Evolutionary conservation across 2,797 vertebrate species (phyloP).

Genomic region (Odontamblyopus lacepedii): DNA sequence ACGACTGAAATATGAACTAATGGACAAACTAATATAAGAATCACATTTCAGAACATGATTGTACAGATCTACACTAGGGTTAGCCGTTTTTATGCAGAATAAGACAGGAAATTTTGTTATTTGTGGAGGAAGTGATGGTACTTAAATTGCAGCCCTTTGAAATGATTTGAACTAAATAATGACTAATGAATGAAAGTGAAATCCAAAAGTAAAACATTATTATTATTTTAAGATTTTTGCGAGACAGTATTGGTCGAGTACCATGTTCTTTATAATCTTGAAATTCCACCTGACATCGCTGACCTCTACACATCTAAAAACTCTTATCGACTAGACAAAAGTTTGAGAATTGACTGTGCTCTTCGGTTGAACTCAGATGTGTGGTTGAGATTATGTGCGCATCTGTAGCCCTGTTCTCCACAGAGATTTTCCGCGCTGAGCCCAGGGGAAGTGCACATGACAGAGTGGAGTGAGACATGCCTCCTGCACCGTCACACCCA

Average conservation of each 20-base stretch:
- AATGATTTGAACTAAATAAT: too few species aligned
- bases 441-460: constrained; percentile 20
- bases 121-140: too few species aligned
- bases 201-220: too few species aligned
- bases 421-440: constrained; percentile 8
- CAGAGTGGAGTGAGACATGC: constrained; percentile 19
- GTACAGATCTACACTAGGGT: too few species aligned
- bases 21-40: too few species aligned
- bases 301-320: not conserved
- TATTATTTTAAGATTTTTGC: too few species aligned
- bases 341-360: not conserved
- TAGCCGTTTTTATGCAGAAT: too few species aligned
- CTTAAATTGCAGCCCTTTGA: too few species aligned
- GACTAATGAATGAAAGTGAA: too few species aligned
- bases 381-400: not conserved
- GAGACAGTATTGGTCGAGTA: not conserved
- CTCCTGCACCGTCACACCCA: constrained; percentile 31
- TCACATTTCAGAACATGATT: too few species aligned
- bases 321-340: not conserved
- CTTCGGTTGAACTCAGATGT: not conserved
- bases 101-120: too few species aligned
- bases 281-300: not conserved
- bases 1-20: too few species aligned
- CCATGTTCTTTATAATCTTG: not conserved
- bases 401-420: constrained; percentile 10